A percentile compares a stretch with the other conserved stretches of the same genome.
Evolutionary conservation across 2,113 vertebrate species (phyloP).

Genomic region (Clinocottus analis): DNA sequence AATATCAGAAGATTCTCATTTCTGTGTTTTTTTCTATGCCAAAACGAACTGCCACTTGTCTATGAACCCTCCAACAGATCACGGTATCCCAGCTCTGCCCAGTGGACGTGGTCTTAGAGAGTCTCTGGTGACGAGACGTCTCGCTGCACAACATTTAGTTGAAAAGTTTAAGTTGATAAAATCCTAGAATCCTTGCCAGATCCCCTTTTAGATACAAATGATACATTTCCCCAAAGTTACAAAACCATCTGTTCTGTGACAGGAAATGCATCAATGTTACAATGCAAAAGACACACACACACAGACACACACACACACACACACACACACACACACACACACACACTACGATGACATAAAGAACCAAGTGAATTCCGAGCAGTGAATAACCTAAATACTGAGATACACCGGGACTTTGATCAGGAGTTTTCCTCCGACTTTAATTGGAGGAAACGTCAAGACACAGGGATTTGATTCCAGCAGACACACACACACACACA

Average conservation of each 20-base stretch:
- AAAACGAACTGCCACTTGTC: no score
- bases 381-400: slow-evolving; percentile 33
- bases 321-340: not conserved
- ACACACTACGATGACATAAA: slow-evolving; percentile 18
- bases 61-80: no score
- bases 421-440: slow-evolving; percentile 20
- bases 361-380: slow-evolving; percentile 15
- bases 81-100: no score
- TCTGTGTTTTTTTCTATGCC: no score
- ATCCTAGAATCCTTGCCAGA: not conserved
- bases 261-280: slow-evolving; percentile 9
- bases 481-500: not conserved
- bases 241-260: no score
- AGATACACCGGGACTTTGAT: slow-evolving; percentile 31
- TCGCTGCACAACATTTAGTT: not conserved
- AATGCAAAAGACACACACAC: slow-evolving; percentile 4
- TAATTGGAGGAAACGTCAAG: slow-evolving; percentile 46
- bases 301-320: not conserved
- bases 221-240: no score
- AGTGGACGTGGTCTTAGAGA: no score
- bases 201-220: not conserved
- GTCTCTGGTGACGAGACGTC: not conserved
- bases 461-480: slow-evolving; percentile 15
- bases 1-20: no score
- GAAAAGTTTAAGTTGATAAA: not conserved